Conservation (phyloP, 92 coral and sea anemone genomes). For the Parazoanthus swiftii region DNA sequence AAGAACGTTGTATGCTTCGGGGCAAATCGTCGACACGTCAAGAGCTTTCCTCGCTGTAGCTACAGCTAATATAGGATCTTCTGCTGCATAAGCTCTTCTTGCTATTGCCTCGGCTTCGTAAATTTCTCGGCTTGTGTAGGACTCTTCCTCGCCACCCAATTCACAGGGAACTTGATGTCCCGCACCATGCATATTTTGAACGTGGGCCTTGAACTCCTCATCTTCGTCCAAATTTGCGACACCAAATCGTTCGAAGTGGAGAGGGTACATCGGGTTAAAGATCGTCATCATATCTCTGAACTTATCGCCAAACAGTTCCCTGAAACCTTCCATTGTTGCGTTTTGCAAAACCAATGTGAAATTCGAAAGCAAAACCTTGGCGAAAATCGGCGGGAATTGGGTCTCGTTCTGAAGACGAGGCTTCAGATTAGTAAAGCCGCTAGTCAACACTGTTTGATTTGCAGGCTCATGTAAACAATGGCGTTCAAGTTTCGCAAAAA, state of each 20-base stretch:
- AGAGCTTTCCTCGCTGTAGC: constrained; percentile 59
- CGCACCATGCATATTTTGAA: constrained; percentile 17
- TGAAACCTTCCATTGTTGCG: constrained; percentile 43
- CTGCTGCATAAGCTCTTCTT: too few relatives aligned
- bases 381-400: constrained; percentile 46
- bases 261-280: constrained; percentile 68
- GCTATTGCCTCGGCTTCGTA: constrained; percentile 43
- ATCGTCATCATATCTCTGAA: constrained; percentile 61
- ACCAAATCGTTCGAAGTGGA: constrained; percentile 75
- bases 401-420: constrained; percentile 44
- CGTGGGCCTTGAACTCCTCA: constrained; percentile 56
- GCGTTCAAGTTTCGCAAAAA: constrained; percentile 66
- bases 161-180: constrained; percentile 58
- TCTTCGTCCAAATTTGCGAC: constrained; percentile 54
- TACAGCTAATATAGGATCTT: neutral
- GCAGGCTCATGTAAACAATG: constrained; percentile 44
- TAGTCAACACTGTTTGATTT: neutral
- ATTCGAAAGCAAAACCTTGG: neutral
- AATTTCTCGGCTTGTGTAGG: constrained; percentile 47
- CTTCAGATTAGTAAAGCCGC: neutral
- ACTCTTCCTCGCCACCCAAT: constrained; percentile 43
- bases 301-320: constrained; percentile 52
- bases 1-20: constrained; percentile 72
- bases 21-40: constrained; percentile 58
- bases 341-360: neutral